These are phyloP conservation scores for Hirtodrosophila trivittata DNA, from an alignment of 2,888 invertebrate species.

Conservation along the genomic window DNA sequence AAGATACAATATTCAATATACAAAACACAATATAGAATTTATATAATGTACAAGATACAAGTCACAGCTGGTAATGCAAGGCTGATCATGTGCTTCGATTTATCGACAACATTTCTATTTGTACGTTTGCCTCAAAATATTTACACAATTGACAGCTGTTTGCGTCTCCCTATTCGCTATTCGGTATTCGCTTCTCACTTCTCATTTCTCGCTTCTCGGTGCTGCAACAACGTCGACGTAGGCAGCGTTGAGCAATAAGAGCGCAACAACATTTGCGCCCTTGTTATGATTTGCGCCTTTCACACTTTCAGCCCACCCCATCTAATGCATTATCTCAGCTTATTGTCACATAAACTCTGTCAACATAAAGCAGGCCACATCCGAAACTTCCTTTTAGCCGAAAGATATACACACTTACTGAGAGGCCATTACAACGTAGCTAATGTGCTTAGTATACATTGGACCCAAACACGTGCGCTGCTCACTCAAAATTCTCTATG, in stretches of 20 bases:
- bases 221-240: not conserved
- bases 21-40: constrained; percentile 10
- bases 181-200: too few species aligned
- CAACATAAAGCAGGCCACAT: constrained; percentile 47
- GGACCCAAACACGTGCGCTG: not conserved
- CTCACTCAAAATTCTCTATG: not conserved
- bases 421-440: constrained; percentile 11
- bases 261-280: constrained; percentile 6
- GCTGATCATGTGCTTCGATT: constrained; percentile 73
- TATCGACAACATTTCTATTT: constrained; percentile 71
- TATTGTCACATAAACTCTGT: constrained; percentile 75
- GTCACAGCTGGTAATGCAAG: constrained; percentile 67
- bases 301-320: not conserved
- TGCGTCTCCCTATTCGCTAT: too few species aligned
- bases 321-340: constrained; percentile 64
- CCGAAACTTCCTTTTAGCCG: constrained; percentile 7
- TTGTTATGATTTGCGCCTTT: not conserved
- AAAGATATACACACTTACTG: constrained; percentile 25
- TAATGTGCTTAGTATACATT: constrained; percentile 18
- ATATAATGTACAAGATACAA: constrained; percentile 27
- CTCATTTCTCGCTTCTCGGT: too few species aligned
- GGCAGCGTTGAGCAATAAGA: constrained; percentile 10
- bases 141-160: constrained; percentile 75
- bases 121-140: constrained; percentile 75
- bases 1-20: constrained; percentile 3